These are phyloP conservation scores for Dryadula phaetusa DNA, from an alignment of 2,888 invertebrate genomes.

Conservation along the genomic window DNA sequence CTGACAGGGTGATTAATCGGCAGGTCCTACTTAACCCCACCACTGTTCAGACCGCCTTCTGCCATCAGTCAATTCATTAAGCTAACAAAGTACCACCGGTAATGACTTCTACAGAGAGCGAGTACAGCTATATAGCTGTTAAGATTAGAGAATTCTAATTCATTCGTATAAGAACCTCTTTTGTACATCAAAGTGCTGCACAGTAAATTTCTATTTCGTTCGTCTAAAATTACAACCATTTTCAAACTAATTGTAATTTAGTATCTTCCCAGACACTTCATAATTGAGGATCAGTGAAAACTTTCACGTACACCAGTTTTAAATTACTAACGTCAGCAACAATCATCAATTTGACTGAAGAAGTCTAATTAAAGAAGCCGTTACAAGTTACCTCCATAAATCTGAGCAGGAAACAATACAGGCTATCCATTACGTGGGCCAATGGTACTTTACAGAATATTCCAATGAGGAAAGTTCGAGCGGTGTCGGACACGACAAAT, in stretches of 20 bases:
- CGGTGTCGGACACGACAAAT: slow-evolving; percentile 66
- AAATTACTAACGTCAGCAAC: slow-evolving; percentile 78
- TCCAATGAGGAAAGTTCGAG: slow-evolving; percentile 76
- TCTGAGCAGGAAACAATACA: slow-evolving; percentile 80
- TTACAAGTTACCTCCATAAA: slow-evolving; percentile 84
- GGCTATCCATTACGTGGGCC: slow-evolving; percentile 77
- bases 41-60: slow-evolving; percentile 76
- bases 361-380: slow-evolving; percentile 83
- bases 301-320: slow-evolving; percentile 47
- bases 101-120: slow-evolving; percentile 77
- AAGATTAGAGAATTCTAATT: slow-evolving; percentile 46
- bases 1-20: slow-evolving; percentile 83
- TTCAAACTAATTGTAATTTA: slow-evolving; percentile 27
- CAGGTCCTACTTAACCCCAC: slow-evolving; percentile 81
- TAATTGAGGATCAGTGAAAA: slow-evolving; percentile 35
- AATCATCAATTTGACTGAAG: slow-evolving; percentile 82
- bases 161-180: slow-evolving; percentile 38
- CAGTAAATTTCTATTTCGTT: slow-evolving; percentile 15
- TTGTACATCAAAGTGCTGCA: slow-evolving; percentile 37
- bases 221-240: slow-evolving; percentile 2
- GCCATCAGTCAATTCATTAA: slow-evolving; percentile 84
- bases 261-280: slow-evolving; percentile 34
- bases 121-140: slow-evolving; percentile 61
- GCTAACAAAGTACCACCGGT: slow-evolving; percentile 81
- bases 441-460: slow-evolving; percentile 76